phyloP scores from a whole-genome alignment of 2,113 vertebrate species.

The Chunga burmeisteri region DNA sequence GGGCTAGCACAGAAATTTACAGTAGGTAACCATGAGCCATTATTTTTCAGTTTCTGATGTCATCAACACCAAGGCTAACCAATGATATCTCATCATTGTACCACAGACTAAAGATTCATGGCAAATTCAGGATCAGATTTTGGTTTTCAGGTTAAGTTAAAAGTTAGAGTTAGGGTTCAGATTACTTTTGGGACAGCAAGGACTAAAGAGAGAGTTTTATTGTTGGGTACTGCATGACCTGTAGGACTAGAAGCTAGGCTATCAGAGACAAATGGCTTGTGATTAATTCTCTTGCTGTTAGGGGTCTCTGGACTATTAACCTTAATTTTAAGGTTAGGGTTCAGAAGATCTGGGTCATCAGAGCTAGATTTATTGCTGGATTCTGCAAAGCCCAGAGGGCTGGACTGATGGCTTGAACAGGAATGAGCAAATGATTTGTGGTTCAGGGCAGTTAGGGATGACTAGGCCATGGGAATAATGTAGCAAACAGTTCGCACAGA shows the following conservation, averaged over 20 bases:
- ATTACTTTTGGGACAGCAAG: background rate
- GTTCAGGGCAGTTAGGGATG: slow-evolving; percentile 22
- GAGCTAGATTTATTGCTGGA: slow-evolving; percentile 59
- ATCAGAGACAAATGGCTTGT: slow-evolving; percentile 33
- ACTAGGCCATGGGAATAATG: slow-evolving; percentile 61
- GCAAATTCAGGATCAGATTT: background rate
- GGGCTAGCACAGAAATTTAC: background rate
- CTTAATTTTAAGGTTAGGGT: slow-evolving; percentile 53
- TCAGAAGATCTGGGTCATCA: slow-evolving; percentile 56
- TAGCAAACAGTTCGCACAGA: slow-evolving; percentile 24
- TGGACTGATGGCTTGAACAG: slow-evolving; percentile 44
- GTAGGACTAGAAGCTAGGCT: background rate
- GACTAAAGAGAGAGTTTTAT: background rate
- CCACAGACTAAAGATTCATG: background rate
- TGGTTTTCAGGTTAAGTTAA: background rate
- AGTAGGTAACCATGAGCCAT: background rate
- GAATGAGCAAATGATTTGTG: slow-evolving; percentile 62
- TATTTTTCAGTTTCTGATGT: background rate
- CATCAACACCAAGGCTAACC: background rate
- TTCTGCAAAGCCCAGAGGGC: slow-evolving; percentile 63
- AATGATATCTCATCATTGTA: background rate
- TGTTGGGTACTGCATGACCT: background rate
- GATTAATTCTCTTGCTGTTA: slow-evolving; percentile 37
- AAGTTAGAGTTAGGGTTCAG: background rate
- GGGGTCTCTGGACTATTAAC: slow-evolving; percentile 51